These are phyloP conservation scores for Actinia tenebrosa DNA, from an alignment of 64 coral and sea anemone species.

Conservation along the genomic window DNA sequence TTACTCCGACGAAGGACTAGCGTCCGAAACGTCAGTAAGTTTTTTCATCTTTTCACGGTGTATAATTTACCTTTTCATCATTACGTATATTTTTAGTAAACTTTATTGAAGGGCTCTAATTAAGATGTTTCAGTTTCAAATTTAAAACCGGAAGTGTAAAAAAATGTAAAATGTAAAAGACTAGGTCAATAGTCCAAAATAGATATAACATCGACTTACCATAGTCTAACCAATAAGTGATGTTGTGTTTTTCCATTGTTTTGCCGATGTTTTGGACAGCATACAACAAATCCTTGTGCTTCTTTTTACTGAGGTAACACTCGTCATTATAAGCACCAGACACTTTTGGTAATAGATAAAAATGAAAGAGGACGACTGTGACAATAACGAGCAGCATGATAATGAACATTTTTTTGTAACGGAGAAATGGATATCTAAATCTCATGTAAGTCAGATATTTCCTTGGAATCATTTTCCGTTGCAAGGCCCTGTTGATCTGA, in stretches of 20 bases:
- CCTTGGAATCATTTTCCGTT: too few species aligned
- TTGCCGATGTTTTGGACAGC: conserved; percentile 62
- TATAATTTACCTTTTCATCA: too few species aligned
- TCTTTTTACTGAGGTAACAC: conserved; percentile 39
- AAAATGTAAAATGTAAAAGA: too few species aligned
- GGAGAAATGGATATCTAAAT: background rate
- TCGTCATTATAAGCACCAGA: conserved; percentile 61
- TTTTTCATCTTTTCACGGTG: too few species aligned
- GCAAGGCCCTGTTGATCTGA: too few species aligned
- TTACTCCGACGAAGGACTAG: too few species aligned
- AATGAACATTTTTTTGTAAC: background rate
- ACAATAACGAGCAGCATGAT: background rate
- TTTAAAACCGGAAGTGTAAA: too few species aligned
- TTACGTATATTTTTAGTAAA: too few species aligned
- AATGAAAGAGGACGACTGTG: conserved; percentile 11
- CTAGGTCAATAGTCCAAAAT: too few species aligned
- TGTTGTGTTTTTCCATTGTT: conserved; percentile 38
- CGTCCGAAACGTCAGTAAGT: too few species aligned
- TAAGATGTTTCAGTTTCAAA: too few species aligned
- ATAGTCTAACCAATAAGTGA: conserved; percentile 73
- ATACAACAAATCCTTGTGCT: conserved; percentile 31
- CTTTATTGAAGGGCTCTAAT: too few species aligned
- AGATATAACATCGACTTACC: conserved; percentile 33
- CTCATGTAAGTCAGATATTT: background rate
- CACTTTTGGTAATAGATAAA: conserved; percentile 42